phyloP scores from a whole-genome alignment of 2,797 vertebrate species.

The Odontamblyopus lacepedii region DNA sequence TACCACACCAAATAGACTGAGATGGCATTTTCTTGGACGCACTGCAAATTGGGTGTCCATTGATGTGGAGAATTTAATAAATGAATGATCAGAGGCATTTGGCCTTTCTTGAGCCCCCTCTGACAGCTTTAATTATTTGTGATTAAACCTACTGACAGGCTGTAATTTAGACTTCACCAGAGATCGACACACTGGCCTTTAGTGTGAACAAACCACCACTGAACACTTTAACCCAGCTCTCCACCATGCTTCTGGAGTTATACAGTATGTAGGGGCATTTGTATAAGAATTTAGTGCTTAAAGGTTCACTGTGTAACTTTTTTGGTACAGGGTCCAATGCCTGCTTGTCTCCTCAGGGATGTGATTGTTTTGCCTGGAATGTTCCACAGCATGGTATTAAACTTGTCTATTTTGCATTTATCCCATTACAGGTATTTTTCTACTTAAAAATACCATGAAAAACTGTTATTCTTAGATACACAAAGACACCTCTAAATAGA shows the following conservation, averaged over 20 bases:
- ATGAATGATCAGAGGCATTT: slow-evolving; percentile 1
- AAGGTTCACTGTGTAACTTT: too few species aligned
- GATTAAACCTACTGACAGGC: slow-evolving; percentile 4
- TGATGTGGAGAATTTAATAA: slow-evolving; percentile 14
- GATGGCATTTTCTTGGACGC: slow-evolving; percentile 14
- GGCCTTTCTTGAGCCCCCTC: background rate
- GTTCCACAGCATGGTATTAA: too few species aligned
- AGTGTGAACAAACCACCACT: background rate
- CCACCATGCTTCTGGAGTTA: background rate
- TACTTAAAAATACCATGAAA: too few species aligned
- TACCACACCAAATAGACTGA: background rate
- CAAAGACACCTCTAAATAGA: too few species aligned
- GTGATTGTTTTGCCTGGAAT: too few species aligned
- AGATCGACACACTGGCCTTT: background rate
- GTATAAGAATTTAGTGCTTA: background rate
- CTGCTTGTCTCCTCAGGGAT: too few species aligned
- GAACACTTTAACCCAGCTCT: background rate
- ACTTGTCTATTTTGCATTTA: too few species aligned
- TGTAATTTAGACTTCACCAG: slow-evolving; percentile 2
- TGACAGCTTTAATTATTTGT: slow-evolving; percentile 5
- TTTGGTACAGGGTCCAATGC: too few species aligned
- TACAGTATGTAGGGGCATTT: background rate
- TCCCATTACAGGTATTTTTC: too few species aligned
- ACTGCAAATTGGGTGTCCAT: background rate
- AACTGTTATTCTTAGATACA: too few species aligned